phyloP scores from a whole-genome alignment of 2,797 vertebrate genomes.

The Tamandua tetradactyla region DNA sequence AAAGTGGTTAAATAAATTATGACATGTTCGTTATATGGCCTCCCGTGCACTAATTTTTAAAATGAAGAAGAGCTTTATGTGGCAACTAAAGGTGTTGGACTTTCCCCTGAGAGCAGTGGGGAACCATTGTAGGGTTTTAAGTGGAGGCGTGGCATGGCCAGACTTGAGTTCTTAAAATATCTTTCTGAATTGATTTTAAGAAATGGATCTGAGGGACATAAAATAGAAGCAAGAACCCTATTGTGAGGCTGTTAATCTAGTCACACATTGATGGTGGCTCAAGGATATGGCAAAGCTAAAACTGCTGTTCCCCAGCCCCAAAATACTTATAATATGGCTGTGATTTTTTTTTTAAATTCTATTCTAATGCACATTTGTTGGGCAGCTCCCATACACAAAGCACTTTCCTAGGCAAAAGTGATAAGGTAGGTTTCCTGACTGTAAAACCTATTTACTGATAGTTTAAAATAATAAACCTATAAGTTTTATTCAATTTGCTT shows the following conservation, averaged over 20 bases:
- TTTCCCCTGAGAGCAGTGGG: neutral
- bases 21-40: slow-evolving; percentile 6
- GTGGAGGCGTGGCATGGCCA: neutral
- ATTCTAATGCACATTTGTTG: neutral
- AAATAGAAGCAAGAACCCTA: slow-evolving; percentile 19
- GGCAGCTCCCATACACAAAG: neutral
- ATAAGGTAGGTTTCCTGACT: neutral
- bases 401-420: neutral
- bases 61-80: neutral
- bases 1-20: slow-evolving; percentile 61
- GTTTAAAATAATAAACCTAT: neutral
- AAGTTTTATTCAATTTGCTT: neutral
- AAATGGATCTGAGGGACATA: slow-evolving; percentile 34
- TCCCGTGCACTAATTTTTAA: neutral
- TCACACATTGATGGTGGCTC: neutral
- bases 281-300: neutral
- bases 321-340: neutral
- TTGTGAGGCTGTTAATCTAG: slow-evolving; percentile 6
- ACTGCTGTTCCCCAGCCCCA: neutral
- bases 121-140: neutral
- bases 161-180: slow-evolving; percentile 31
- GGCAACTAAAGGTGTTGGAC: neutral
- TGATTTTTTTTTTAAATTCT: neutral
- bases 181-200: slow-evolving; percentile 29
- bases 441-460: neutral